phyloP scores from a whole-genome alignment of 2,113 vertebrate species.

The Papio anubis region DNA sequence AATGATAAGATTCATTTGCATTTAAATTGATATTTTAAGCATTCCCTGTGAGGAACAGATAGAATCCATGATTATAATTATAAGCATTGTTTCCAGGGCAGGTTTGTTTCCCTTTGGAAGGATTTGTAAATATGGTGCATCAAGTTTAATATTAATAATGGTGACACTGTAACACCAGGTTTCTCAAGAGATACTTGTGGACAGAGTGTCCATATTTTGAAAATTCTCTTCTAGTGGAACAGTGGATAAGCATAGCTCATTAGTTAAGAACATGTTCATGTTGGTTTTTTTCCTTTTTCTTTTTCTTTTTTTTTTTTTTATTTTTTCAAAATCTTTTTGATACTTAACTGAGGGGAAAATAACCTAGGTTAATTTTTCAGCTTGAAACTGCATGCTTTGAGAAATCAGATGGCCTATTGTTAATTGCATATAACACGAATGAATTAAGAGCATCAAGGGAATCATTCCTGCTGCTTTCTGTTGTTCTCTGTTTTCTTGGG shows the following conservation, averaged over 20 bases:
- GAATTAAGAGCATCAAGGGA: not conserved
- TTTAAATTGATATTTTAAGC: conserved; percentile 72
- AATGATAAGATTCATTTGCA: conserved; percentile 73
- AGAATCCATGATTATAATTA: conserved; percentile 51
- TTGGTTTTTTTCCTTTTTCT: not conserved
- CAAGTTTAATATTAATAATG: conserved; percentile 19
- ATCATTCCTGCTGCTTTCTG: not conserved
- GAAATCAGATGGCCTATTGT: not conserved
- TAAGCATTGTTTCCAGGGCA: conserved; percentile 47
- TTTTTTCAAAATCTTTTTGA: not conserved
- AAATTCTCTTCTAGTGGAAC: not conserved
- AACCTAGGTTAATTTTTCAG: not conserved
- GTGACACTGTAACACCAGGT: not conserved
- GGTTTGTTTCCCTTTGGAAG: conserved; percentile 52
- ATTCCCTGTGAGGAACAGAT: conserved; percentile 45
- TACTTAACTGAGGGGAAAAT: not conserved
- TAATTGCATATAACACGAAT: not conserved
- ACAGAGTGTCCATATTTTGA: not conserved
- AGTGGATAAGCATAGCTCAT: not conserved
- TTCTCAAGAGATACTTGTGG: not conserved
- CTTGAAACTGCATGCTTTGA: not conserved
- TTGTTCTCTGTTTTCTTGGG: not conserved
- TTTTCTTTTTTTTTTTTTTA: not conserved
- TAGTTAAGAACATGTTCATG: not conserved
- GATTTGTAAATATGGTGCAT: conserved; percentile 9